Percentiles rank a stretch among this genome's conserved stretches.
These are phyloP conservation scores for Thinocorus orbignyianus DNA, from an alignment of 2,113 vertebrate species.

Conservation along the genomic window DNA sequence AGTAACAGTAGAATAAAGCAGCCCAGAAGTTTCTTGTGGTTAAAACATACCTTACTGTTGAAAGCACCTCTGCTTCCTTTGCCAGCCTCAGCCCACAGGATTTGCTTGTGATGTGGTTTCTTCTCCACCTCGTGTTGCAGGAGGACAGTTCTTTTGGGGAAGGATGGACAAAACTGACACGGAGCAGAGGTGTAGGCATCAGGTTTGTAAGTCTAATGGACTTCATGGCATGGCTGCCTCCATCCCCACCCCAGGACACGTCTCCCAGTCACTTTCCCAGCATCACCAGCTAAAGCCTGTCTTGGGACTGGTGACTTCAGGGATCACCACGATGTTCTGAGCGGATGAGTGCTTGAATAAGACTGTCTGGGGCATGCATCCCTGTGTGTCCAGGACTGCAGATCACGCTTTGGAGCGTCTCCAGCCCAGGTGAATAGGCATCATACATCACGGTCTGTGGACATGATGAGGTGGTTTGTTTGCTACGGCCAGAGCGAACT, in stretches of 20 bases:
- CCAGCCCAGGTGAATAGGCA: not conserved
- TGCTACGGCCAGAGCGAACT: not conserved
- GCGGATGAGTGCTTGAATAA: rapidly evolving
- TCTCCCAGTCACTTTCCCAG: not conserved
- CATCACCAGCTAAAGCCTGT: not conserved
- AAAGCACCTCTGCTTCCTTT: not conserved
- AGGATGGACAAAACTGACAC: not conserved
- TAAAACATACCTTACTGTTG: not conserved
- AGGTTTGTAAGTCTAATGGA: not conserved
- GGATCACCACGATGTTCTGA: not conserved
- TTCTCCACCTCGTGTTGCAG: not conserved
- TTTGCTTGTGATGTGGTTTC: not conserved
- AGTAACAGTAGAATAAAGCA: not conserved
- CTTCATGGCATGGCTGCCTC: not conserved
- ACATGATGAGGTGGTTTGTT: not conserved
- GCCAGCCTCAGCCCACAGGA: not conserved
- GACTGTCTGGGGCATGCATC: not conserved
- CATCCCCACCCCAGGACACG: not conserved
- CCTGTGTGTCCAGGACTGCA: not conserved
- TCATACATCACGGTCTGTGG: not conserved
- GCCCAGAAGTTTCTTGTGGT: rapidly evolving
- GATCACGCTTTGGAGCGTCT: not conserved
- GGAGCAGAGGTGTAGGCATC: not conserved
- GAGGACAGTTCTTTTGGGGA: not conserved
- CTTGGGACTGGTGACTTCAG: not conserved